Evolutionary conservation across 2,888 invertebrate genomes (phyloP).

Genomic region (Lucinisca nassula): DNA sequence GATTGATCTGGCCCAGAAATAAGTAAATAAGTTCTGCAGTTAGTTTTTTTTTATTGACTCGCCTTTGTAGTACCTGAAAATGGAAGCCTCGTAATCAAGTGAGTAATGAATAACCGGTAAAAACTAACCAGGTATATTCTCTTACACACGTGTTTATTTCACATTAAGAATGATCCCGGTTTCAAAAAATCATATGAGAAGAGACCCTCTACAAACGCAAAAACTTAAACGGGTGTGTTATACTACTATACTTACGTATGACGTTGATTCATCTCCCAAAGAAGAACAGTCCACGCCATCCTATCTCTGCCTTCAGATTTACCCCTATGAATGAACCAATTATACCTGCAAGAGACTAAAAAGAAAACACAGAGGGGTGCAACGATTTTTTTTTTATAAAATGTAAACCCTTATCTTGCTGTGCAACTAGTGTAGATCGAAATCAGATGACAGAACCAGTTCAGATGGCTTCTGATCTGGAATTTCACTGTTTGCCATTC

Average conservation of each 20-base stretch:
- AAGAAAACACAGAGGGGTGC: neutral
- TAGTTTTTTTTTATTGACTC: no score
- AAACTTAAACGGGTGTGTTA: no score
- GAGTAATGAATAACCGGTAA: neutral
- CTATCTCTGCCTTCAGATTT: neutral
- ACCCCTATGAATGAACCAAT: neutral
- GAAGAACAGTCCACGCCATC: neutral
- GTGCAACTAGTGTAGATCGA: no score
- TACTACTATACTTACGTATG: neutral
- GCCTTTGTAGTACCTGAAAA: neutral
- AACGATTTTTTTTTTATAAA: no score
- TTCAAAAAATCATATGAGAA: neutral
- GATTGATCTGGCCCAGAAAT: no score
- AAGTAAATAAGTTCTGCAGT: no score
- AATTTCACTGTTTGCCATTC: no score
- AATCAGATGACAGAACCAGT: no score
- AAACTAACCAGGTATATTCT: neutral
- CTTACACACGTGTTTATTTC: neutral
- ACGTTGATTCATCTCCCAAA: neutral
- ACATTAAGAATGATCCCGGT: neutral
- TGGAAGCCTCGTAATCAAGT: neutral
- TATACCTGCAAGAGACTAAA: neutral
- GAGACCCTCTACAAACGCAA: no score
- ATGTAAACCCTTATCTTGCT: no score
- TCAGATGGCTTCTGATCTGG: no score